Conservation (phyloP, 2,888 invertebrate species). For the Osedax frankpressi region DNA sequence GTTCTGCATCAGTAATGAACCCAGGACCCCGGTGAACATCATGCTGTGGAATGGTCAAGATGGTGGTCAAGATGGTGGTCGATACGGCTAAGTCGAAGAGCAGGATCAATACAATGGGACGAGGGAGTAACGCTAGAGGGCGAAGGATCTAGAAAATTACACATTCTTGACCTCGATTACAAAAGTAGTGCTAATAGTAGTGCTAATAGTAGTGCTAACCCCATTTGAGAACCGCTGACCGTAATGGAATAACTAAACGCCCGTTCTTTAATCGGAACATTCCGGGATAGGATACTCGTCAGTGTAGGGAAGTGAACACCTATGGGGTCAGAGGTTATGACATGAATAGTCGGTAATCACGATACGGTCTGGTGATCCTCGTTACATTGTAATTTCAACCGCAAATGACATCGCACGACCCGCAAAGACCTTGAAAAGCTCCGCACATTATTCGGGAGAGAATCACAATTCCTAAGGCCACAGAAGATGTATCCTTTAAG, state of each 20-base stretch:
- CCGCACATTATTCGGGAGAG: neutral
- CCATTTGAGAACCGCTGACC: slow-evolving; percentile 53
- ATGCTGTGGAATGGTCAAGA: slow-evolving; percentile 51
- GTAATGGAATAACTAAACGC: slow-evolving; percentile 57
- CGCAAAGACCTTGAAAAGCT: neutral
- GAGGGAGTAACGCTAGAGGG: too few relatives aligned
- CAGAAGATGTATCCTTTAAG: too few relatives aligned
- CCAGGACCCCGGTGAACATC: slow-evolving; percentile 56
- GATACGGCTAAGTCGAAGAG: too few relatives aligned
- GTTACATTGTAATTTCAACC: too few relatives aligned
- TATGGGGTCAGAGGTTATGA: too few relatives aligned
- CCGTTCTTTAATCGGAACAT: slow-evolving; percentile 55
- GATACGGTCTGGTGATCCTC: too few relatives aligned
- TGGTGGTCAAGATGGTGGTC: neutral
- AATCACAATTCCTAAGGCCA: too few relatives aligned
- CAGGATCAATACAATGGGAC: too few relatives aligned
- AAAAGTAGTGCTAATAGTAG: too few relatives aligned
- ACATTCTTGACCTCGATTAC: too few relatives aligned
- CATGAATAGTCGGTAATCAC: too few relatives aligned
- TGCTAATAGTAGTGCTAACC: slow-evolving; percentile 42
- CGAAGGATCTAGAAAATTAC: too few relatives aligned
- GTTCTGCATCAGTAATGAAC: slow-evolving; percentile 56
- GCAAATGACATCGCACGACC: neutral
- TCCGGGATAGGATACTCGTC: slow-evolving; percentile 58
- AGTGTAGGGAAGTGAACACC: slow-evolving; percentile 60